These are phyloP conservation scores for Globia sparganii DNA, from an alignment of 2,888 invertebrate species.

Conservation along the genomic window DNA sequence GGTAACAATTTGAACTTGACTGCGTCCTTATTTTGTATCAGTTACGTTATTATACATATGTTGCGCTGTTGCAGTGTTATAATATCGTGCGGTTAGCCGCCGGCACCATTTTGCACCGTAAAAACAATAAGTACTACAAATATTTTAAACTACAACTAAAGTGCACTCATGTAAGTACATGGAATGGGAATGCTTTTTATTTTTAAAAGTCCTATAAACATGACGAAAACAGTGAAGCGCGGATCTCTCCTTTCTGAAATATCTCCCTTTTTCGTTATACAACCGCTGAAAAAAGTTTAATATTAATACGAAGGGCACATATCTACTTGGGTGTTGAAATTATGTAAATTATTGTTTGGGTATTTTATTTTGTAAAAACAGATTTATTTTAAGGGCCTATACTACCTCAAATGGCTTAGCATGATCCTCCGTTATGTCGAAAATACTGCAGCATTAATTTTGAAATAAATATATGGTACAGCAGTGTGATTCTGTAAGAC, in stretches of 20 bases:
- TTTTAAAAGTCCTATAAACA: constrained; percentile 1
- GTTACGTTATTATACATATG: background rate
- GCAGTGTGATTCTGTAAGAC: too few species aligned
- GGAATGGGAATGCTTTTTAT: constrained; percentile 8
- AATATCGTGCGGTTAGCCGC: too few species aligned
- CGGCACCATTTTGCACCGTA: background rate
- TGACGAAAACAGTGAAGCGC: constrained; percentile 18
- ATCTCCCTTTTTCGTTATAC: constrained; percentile 12
- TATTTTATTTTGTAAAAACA: constrained; percentile 30
- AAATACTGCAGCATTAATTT: too few species aligned
- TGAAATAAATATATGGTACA: too few species aligned
- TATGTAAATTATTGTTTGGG: constrained; percentile 33
- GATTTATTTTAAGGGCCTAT: too few species aligned
- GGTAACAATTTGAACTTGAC: background rate
- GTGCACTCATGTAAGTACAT: too few species aligned
- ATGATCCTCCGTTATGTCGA: too few species aligned
- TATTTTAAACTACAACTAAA: constrained; percentile 6
- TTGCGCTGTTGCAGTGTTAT: background rate
- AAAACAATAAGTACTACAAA: too few species aligned
- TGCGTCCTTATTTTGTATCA: background rate
- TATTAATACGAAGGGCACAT: constrained; percentile 26
- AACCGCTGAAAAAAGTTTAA: constrained; percentile 40
- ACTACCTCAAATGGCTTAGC: too few species aligned
- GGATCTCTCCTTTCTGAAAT: constrained; percentile 28
- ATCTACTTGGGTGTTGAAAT: constrained; percentile 5